Evolutionary conservation across 2,113 vertebrate species (phyloP).

Genomic region (Argyrosomus japonicus): DNA sequence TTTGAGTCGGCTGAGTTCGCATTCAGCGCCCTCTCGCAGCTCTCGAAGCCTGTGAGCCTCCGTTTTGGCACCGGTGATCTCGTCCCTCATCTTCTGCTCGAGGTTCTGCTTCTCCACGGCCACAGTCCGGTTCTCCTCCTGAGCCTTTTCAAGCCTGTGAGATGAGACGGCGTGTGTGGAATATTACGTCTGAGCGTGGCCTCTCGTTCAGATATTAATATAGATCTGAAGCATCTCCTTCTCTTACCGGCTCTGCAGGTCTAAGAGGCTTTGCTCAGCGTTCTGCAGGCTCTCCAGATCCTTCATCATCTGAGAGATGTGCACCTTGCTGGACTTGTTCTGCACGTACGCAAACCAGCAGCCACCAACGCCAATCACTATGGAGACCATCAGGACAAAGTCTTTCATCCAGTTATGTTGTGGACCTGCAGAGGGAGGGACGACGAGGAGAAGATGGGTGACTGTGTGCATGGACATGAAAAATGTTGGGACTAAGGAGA

Average conservation of each 20-base stretch:
- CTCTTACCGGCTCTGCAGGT: constrained; percentile 93
- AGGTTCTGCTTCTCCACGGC: constrained; percentile 99
- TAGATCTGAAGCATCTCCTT: neutral
- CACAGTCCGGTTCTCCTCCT: constrained; percentile 98
- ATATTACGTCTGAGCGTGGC: neutral
- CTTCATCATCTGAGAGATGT: constrained; percentile 98
- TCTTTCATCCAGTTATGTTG: constrained; percentile 99
- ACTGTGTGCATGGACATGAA: neutral
- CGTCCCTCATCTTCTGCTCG: constrained; percentile 97
- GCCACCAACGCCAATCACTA: constrained; percentile 96
- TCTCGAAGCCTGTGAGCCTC: constrained; percentile 93
- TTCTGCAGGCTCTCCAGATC: constrained; percentile 96
- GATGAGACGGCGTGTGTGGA: neutral
- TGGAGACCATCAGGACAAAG: constrained; percentile 95
- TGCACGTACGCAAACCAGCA: constrained; percentile 99
- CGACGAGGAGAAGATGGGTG: neutral
- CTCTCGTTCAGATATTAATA: neutral
- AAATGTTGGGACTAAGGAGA: neutral
- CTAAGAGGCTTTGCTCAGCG: constrained; percentile 94
- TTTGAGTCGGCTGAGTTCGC: constrained; percentile 95
- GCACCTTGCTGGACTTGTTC: constrained; percentile 96
- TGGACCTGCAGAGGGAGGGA: constrained; percentile 84
- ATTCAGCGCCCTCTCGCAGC: constrained; percentile 93
- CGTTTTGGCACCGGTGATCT: constrained; percentile 95
- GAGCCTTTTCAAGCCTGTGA: constrained; percentile 94